Percentiles rank a stretch among this genome's conserved stretches.
Conservation (phyloP, 1,140 invertebrate genomes). For the Pachypeltis micranthus region DNA sequence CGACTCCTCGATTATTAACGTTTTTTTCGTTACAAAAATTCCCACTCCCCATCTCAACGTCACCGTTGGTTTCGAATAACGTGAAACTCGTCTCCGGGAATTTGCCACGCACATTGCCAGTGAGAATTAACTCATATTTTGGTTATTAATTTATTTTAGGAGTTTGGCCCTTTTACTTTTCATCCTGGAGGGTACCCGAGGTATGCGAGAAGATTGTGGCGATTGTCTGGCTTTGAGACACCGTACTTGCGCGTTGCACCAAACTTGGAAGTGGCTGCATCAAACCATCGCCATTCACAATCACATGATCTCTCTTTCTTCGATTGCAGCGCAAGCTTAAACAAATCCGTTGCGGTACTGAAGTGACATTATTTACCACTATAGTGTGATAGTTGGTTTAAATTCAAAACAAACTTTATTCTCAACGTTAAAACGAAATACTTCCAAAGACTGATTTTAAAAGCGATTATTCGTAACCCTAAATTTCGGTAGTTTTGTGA, state of each 20-base stretch:
- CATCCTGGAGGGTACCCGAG: slow-evolving; percentile 49
- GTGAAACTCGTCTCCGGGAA: too few species aligned
- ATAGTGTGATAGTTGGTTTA: slow-evolving; percentile 2
- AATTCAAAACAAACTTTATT: slow-evolving; percentile 17
- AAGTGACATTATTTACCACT: background rate
- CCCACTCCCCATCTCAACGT: too few species aligned
- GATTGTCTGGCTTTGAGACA: slow-evolving; percentile 72
- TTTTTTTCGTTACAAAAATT: too few species aligned
- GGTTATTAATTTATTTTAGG: too few species aligned
- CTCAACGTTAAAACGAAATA: background rate
- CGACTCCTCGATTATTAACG: too few species aligned
- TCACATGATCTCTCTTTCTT: slow-evolving; percentile 64
- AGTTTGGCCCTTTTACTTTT: slow-evolving; percentile 24
- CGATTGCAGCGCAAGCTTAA: slow-evolving; percentile 30
- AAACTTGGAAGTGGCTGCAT: slow-evolving; percentile 86
- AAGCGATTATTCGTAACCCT: too few species aligned
- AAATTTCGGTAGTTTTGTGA: background rate
- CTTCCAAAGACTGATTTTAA: background rate
- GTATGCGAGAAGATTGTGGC: slow-evolving; percentile 67
- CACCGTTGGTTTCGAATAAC: too few species aligned
- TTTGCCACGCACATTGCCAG: too few species aligned
- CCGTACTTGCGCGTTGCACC: slow-evolving; percentile 64
- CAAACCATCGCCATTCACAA: slow-evolving; percentile 75
- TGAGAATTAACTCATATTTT: too few species aligned
- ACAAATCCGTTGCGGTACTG: background rate